Conservation (phyloP, 1,140 invertebrate species). For the Heterodera carotae region DNA sequence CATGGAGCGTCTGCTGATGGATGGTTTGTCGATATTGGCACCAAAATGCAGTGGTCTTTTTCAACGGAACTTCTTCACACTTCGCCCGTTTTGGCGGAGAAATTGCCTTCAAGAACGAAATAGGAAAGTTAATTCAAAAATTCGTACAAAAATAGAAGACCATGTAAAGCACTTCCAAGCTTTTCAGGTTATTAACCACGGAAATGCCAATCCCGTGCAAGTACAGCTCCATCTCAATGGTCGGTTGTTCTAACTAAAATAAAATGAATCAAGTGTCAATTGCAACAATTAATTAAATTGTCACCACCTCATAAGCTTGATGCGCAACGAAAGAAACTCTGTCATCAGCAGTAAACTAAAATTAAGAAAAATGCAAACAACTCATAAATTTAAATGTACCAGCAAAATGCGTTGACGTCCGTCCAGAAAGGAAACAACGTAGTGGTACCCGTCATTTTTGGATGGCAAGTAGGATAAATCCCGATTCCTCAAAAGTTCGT, state of each 20-base stretch:
- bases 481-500: slow-evolving; percentile 46
- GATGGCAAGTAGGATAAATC: slow-evolving; percentile 59
- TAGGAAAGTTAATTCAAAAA: too few species aligned
- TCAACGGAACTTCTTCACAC: not conserved
- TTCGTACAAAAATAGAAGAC: slow-evolving; percentile 56
- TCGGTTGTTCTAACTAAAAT: slow-evolving; percentile 47
- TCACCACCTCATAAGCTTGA: slow-evolving; percentile 55
- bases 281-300: not conserved
- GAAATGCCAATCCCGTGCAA: slow-evolving; percentile 89
- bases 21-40: slow-evolving; percentile 78
- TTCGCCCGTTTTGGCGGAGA: slow-evolving; percentile 75
- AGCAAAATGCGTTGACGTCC: slow-evolving; percentile 87
- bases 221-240: slow-evolving; percentile 70
- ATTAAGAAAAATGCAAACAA: not conserved
- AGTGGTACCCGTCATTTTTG: slow-evolving; percentile 67
- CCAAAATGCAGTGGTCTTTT: slow-evolving; percentile 74
- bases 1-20: slow-evolving; percentile 78
- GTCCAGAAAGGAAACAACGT: slow-evolving; percentile 88
- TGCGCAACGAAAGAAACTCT: slow-evolving; percentile 78
- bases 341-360: slow-evolving; percentile 76
- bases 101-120: slow-evolving; percentile 61
- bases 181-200: slow-evolving; percentile 81
- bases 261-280: not conserved
- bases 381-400: not conserved
- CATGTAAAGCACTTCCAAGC: slow-evolving; percentile 83